Evolutionary conservation across 2,113 vertebrate genomes (phyloP), one percentile per base, ranked within the genome.

Genomic region (Lepisosteus osseus): DNA sequence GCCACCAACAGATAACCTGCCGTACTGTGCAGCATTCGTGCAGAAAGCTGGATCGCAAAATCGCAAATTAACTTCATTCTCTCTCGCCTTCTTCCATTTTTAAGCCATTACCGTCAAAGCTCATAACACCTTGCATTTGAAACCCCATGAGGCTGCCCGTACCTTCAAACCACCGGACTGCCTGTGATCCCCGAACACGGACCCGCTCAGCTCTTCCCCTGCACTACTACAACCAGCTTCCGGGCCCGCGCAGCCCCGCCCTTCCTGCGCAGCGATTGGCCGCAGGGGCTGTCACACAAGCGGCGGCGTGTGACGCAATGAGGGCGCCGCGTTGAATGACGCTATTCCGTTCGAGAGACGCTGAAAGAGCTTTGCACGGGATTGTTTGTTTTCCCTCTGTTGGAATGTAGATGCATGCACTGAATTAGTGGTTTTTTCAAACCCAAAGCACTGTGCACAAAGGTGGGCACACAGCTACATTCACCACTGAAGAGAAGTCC

Each of bases 221-320:
- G 51, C 68, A 61, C 59, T 42, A 65, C 15, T 68, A 17, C 45
- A 6, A 65, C 8, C 51, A 67, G n/a, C 14, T 54, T 54, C 54
- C 65, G 12, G 51, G 12, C 42, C 54, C 41, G 29, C 69, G 7
- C 68, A 8, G 40, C 62, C 29, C 64, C 56, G 54, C 7, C 54
- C 55, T 42, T 2, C 9, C 47, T 1, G 47, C 29, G 68, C 67
- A 80, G 79, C 77, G 55, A 83, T 77, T 71, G 78, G 79, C 77
- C 71, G 77, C 80, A 75, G 67, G 75, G 13, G 54, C n/a, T 63
- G 56, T 42, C 51, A 56, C 14, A 71, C 64, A 47, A 45, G 12
- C 43, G 9, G 47, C 9, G 47, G 9, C 47, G 47, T 51, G 9
- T 51, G 29, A 29, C 29, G 29, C 29, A 29, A 29, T 2, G 6